A percentile compares a stretch with the other conserved stretches of the same genome.
Evolutionary conservation across 2,113 vertebrate species (phyloP).

Genomic region (Pitta sordida): DNA sequence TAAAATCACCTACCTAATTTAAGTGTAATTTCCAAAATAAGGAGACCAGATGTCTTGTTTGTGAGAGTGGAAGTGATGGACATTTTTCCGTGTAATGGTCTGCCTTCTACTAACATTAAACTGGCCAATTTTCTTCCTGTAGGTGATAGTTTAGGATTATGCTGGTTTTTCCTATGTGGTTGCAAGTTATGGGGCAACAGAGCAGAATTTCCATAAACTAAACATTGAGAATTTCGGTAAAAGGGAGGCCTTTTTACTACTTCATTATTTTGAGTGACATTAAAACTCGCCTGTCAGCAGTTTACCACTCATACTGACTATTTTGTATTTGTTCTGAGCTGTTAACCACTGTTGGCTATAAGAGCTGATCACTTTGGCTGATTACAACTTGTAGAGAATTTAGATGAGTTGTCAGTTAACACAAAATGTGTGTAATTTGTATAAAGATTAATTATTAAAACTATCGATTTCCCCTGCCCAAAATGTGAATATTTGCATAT

Average conservation of each 20-base stretch:
- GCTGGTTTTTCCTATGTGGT: neutral
- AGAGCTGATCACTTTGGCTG: neutral
- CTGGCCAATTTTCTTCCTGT: neutral
- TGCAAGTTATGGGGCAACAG: neutral
- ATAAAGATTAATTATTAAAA: neutral
- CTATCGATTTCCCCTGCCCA: neutral
- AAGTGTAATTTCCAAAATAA: conserved; percentile 36
- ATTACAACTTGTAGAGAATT: neutral
- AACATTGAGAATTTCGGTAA: neutral
- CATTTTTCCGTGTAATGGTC: neutral
- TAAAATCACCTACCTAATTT: conserved; percentile 32
- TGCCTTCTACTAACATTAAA: neutral
- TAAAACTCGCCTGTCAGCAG: neutral
- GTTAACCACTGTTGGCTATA: neutral
- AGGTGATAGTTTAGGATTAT: neutral
- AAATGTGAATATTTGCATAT: neutral
- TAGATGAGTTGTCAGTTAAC: neutral
- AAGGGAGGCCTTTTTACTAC: neutral
- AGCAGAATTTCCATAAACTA: conserved; percentile 10
- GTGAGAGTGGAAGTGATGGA: neutral
- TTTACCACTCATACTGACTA: neutral
- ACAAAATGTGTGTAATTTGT: neutral
- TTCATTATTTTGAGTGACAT: neutral
- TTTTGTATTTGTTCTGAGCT: neutral
- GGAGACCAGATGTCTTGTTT: neutral